Evolutionary conservation across 2,888 invertebrate species (phyloP).

Genomic region (Caenorhabditis wallacei): DNA sequence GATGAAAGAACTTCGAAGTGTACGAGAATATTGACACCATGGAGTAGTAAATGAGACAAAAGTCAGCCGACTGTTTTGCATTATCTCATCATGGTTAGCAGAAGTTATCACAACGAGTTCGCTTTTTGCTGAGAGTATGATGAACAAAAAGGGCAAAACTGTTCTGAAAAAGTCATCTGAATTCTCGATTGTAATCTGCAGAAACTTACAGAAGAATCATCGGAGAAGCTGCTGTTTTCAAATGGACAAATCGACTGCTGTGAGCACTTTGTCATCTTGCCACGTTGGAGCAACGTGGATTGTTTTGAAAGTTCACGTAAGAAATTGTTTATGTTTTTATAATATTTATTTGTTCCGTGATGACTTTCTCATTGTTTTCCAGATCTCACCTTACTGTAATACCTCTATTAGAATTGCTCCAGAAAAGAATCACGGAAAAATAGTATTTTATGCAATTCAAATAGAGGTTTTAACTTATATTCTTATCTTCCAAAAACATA

Average conservation of each 20-base stretch:
- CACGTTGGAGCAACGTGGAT: not conserved
- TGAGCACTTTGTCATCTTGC: not conserved
- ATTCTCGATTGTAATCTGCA: not conserved
- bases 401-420: too few species aligned
- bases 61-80: conserved; percentile 44
- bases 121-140: not conserved
- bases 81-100: conserved; percentile 35
- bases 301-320: not conserved
- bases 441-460: too few species aligned
- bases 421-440: too few species aligned
- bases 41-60: conserved; percentile 50
- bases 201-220: conserved; percentile 13
- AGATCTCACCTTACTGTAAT: too few species aligned
- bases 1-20: not conserved
- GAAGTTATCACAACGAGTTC: conserved; percentile 12
- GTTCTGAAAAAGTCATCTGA: not conserved
- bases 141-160: conserved; percentile 6
- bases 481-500: too few species aligned
- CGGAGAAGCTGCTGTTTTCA: not conserved
- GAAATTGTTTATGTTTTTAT: not conserved
- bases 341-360: too few species aligned
- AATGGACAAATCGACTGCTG: not conserved
- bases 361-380: too few species aligned
- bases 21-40: conserved; percentile 46
- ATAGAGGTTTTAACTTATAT: too few species aligned